Evolutionary conservation across 2,797 vertebrate species (phyloP).

Genomic region (Bovichtus variegatus): DNA sequence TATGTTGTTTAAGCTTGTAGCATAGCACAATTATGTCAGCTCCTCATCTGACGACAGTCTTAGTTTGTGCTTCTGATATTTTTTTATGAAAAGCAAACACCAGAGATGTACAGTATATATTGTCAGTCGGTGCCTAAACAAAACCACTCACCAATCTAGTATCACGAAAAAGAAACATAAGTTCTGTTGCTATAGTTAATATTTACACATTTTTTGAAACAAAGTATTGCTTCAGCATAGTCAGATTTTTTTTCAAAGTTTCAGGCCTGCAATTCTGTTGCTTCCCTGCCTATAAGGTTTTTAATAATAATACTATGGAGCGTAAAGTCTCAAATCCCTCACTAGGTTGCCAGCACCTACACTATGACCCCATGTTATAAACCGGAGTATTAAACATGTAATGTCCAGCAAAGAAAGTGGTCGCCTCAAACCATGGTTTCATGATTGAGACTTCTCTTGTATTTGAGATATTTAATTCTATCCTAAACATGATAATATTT

Average conservation of each 20-base stretch:
- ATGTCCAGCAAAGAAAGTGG: conserved; percentile 3
- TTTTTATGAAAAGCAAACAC: conserved; percentile 44
- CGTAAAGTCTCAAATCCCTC: background rate
- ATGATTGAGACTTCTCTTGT: conserved; percentile 24
- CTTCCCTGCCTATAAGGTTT: background rate
- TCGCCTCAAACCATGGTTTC: conserved; percentile 23
- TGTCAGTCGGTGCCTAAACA: conserved; percentile 47
- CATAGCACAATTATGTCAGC: conserved; percentile 34
- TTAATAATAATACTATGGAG: conserved; percentile 12
- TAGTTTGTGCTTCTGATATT: conserved; percentile 28
- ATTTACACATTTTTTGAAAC: background rate
- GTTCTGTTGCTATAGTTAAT: background rate
- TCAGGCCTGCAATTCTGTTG: background rate
- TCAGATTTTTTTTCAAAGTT: background rate
- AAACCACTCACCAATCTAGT: conserved; percentile 30
- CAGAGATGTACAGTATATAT: conserved; percentile 43
- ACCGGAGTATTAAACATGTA: conserved; percentile 9
- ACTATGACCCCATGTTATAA: background rate
- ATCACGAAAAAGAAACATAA: conserved; percentile 43
- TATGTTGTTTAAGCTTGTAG: conserved; percentile 60
- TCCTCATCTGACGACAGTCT: conserved; percentile 18
- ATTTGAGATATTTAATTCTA: conserved; percentile 25
- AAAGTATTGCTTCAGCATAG: background rate
- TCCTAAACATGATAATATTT: conserved; percentile 53
- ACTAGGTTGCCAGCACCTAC: conserved; percentile 3